Evolutionary conservation across 2,113 vertebrate species (phyloP).

Genomic region (Pelmatolapia mariae): DNA sequence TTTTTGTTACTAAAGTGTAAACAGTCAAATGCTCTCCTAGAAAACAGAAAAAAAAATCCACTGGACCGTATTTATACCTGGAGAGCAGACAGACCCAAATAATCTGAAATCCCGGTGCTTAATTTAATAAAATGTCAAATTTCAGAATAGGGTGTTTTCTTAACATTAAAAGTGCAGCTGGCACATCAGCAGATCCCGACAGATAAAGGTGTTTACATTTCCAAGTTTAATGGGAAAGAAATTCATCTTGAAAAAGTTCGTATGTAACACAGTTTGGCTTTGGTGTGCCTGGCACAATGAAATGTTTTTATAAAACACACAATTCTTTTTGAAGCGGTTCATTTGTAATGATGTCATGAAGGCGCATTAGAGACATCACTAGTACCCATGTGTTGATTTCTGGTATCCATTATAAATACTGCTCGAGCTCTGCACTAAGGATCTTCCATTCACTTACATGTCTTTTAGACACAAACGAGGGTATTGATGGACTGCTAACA

Average conservation of each 20-base stretch:
- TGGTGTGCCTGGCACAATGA: neutral
- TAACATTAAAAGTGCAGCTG: neutral
- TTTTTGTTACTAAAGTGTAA: constrained; percentile 39
- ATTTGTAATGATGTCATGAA: neutral
- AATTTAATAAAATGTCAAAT: neutral
- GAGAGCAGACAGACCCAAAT: neutral
- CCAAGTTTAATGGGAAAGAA: neutral
- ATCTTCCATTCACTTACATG: constrained; percentile 9
- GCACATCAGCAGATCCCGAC: neutral
- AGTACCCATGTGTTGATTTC: neutral
- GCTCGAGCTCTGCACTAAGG: neutral
- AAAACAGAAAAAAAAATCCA: neutral
- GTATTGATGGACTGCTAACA: constrained; percentile 9
- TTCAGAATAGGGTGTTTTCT: neutral
- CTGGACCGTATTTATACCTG: neutral
- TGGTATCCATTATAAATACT: constrained; percentile 10
- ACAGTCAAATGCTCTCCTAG: constrained; percentile 38
- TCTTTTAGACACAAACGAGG: constrained; percentile 17
- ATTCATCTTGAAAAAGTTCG: neutral
- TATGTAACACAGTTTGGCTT: constrained; percentile 1
- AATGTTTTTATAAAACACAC: neutral
- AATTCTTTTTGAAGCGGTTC: neutral
- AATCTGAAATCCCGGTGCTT: neutral
- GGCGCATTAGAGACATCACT: neutral
- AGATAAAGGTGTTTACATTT: neutral